Conservation (phyloP, 2,113 vertebrate genomes). For the Trochalopteron elliotii region DNA sequence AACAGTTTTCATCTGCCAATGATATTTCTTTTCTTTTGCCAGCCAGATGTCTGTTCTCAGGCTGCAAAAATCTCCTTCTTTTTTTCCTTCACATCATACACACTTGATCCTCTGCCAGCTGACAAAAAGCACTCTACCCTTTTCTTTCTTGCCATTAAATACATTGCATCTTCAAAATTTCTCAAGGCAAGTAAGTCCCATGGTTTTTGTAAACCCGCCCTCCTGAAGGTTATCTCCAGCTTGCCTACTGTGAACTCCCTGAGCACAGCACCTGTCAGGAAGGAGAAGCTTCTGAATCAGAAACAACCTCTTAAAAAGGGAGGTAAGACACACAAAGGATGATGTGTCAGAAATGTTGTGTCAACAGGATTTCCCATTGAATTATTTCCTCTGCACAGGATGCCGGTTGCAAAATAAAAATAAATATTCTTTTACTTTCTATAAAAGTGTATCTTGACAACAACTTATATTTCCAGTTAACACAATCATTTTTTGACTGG, state of each 20-base stretch:
- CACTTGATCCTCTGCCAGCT: slow-evolving; percentile 51
- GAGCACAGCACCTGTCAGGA: slow-evolving; percentile 56
- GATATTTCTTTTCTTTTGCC: slow-evolving; percentile 43
- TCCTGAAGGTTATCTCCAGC: slow-evolving; percentile 34
- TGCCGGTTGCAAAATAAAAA: slow-evolving; percentile 11
- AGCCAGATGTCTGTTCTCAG: slow-evolving; percentile 61
- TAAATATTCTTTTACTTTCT: slow-evolving; percentile 33
- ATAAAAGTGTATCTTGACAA: neutral
- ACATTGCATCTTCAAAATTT: slow-evolving; percentile 13
- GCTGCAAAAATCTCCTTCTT: slow-evolving; percentile 45
- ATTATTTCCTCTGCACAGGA: slow-evolving; percentile 46
- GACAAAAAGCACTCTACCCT: slow-evolving; percentile 9
- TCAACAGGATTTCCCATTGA: slow-evolving; percentile 62
- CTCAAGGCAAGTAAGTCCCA: slow-evolving; percentile 14
- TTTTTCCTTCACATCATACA: slow-evolving; percentile 51
- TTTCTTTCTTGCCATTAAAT: slow-evolving; percentile 1
- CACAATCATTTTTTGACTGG: neutral
- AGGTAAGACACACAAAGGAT: slow-evolving; percentile 45
- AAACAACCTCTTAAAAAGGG: slow-evolving; percentile 27
- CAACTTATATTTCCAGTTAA: neutral
- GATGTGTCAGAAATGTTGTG: slow-evolving; percentile 18
- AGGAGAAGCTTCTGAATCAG: slow-evolving; percentile 55
- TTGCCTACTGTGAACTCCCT: slow-evolving; percentile 13
- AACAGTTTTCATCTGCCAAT: slow-evolving; percentile 35
- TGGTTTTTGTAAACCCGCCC: neutral